Percentiles rank a stretch among this genome's conserved stretches.
phyloP scores from a whole-genome alignment of 1,140 invertebrate species.

The Scaptomyza pallida region DNA sequence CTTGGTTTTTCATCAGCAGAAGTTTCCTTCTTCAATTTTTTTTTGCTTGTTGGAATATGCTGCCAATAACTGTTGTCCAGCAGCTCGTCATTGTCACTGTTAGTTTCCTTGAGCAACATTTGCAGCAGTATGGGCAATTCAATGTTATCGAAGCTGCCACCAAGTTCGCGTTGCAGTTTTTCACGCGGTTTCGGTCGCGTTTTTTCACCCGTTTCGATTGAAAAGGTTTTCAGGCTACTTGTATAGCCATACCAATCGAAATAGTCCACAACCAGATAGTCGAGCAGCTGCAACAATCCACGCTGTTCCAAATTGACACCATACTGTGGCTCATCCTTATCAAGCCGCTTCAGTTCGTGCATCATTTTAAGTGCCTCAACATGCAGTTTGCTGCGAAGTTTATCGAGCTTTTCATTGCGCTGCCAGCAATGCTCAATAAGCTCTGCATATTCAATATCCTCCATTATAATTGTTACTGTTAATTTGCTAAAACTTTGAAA shows the following conservation, averaged over 20 bases:
- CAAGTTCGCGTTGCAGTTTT: conserved; percentile 10
- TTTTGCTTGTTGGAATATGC: background rate
- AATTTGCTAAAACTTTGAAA: background rate
- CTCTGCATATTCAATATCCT: background rate
- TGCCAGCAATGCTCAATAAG: background rate
- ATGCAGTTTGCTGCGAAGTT: conserved; percentile 21
- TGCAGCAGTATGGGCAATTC: conserved; percentile 4
- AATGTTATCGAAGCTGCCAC: background rate
- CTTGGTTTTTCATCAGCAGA: background rate
- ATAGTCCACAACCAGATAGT: conserved; percentile 35
- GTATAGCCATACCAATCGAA: conserved; percentile 35
- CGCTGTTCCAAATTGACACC: conserved; percentile 8
- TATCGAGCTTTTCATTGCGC: conserved; percentile 2
- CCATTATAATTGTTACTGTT: conserved; percentile 7
- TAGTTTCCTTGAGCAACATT: conserved; percentile 3
- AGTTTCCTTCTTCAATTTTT: background rate
- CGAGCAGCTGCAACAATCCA: conserved; percentile 18
- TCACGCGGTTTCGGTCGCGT: conserved; percentile 6
- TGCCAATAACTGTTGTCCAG: background rate
- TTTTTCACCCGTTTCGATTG: conserved; percentile 21
- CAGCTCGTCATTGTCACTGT: background rate
- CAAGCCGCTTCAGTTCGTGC: background rate
- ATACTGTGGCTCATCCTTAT: conserved; percentile 1
- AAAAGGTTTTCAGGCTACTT: conserved; percentile 29
- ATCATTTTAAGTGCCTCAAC: conserved; percentile 18